phyloP scores from a whole-genome alignment of 2,888 invertebrate species.

The Carcina quercana region DNA sequence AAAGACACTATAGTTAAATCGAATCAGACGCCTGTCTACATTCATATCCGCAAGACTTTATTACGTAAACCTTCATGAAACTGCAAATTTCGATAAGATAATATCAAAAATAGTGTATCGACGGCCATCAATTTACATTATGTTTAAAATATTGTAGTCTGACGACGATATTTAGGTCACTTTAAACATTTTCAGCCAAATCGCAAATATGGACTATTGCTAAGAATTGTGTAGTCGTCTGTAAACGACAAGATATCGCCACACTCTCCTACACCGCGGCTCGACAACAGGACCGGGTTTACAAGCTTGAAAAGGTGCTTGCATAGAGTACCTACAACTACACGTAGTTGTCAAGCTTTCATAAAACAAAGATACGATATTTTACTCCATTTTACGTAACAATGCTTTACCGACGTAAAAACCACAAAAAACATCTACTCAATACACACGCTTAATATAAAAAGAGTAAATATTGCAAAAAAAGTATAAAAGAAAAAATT shows the following conservation, averaged over 20 bases:
- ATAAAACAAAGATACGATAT: no score
- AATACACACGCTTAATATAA: no score
- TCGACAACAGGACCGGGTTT: no score
- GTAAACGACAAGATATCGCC: no score
- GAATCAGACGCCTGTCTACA: constrained; percentile 54
- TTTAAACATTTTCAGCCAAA: constrained; percentile 56
- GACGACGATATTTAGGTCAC: constrained; percentile 58
- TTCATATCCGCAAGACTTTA: constrained; percentile 44
- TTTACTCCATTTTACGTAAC: no score
- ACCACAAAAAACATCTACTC: no score
- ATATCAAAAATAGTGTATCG: constrained; percentile 74
- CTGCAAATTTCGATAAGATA: constrained; percentile 73
- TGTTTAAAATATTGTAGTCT: constrained; percentile 63
- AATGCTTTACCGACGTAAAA: no score
- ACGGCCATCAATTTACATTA: constrained; percentile 58
- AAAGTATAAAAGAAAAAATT: not conserved
- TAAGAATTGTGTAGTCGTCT: constrained; percentile 36
- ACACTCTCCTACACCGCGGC: no score
- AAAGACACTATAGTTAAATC: constrained; percentile 63
- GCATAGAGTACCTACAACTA: no score
- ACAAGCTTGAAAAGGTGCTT: no score
- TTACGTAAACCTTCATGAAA: constrained; percentile 53
- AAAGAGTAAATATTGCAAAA: no score
- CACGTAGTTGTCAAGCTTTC: no score
- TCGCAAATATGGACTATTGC: constrained; percentile 49